Base-by-base conservation (phyloP, 2,888 invertebrate species). In the Catocala fraxini region DNA sequence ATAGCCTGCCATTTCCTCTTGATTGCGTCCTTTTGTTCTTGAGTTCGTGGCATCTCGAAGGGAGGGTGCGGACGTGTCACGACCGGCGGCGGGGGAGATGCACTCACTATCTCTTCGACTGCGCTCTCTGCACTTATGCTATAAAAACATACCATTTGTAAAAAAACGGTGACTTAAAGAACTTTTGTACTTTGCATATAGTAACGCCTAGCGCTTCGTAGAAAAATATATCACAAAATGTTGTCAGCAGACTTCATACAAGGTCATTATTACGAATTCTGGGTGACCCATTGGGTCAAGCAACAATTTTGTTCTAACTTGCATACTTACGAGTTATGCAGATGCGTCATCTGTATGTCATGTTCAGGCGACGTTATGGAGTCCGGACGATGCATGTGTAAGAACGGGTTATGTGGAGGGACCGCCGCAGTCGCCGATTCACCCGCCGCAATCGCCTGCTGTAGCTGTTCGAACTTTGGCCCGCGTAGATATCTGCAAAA, bases 381-480 rank as follows among this genome's bases (percentile, higher is more conserved):
- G 70, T 93, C 93, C n/a, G 91, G 89, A 0, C 93, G 90, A 76
- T 94, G 94, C 91, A 94, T 93, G 85, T 93, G 93, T 57, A 94
- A 84, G 95, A 95, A 95, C 77, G 93, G 95, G 89, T 94, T 95
- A 90, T 93, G 94, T 1, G 95, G 92, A 11, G 95, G 89, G 15
- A 96, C 94, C 13, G 95, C 93, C 78, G 95, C 91, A 34, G 94
- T 91, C 11, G 95, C 94, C 74, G 96, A 95, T 90, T 97, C 97
- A 82, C 97, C 97, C 62, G 97, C 97, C 67, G 97, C 97, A 79
- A 97, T 98, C 65, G 98, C 97, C 85, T 97, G 97, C 89, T 97
- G 97, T 63, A 98, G 92, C 89, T 98, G 98, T 84, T 98, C 98
- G 89, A 96, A 98, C 87, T 98, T 98, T 11, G 98, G 97, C 3